Conservation (phyloP, 2,113 vertebrate genomes). For the Stigmatopora nigra region DNA sequence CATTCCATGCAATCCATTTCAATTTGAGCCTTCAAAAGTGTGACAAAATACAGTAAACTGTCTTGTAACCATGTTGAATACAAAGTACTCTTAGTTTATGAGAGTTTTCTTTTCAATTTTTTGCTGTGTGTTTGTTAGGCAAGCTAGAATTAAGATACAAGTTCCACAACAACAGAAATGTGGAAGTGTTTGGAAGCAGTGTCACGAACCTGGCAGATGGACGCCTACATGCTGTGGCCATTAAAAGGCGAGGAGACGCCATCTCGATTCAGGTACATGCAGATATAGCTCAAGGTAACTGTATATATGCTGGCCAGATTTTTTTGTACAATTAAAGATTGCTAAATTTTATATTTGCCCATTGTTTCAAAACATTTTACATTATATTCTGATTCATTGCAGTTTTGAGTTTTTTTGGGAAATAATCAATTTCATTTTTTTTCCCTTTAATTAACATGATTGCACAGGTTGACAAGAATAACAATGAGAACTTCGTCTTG, state of each 20-base stretch:
- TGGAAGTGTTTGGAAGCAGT: conserved; percentile 47
- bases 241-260: conserved; percentile 49
- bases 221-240: conserved; percentile 52
- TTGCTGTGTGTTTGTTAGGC: conserved; percentile 29
- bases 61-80: not conserved
- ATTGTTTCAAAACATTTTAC: not conserved
- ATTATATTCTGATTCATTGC: not conserved
- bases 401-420: not conserved
- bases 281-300: not conserved
- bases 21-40: not conserved
- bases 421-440: not conserved
- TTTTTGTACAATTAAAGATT: not conserved
- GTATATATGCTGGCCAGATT: not conserved
- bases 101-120: not conserved
- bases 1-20: not conserved
- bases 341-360: not conserved
- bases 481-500: conserved; percentile 77
- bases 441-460: conserved; percentile 13
- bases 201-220: conserved; percentile 56
- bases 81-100: not conserved
- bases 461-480: conserved; percentile 77
- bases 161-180: conserved; percentile 52
- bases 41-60: not conserved
- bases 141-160: conserved; percentile 66
- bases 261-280: conserved; percentile 62